A percentile compares a stretch with the other conserved stretches of the same genome.
phyloP scores from a whole-genome alignment of 2,113 vertebrate genomes.

The Recurvirostra avosetta region DNA sequence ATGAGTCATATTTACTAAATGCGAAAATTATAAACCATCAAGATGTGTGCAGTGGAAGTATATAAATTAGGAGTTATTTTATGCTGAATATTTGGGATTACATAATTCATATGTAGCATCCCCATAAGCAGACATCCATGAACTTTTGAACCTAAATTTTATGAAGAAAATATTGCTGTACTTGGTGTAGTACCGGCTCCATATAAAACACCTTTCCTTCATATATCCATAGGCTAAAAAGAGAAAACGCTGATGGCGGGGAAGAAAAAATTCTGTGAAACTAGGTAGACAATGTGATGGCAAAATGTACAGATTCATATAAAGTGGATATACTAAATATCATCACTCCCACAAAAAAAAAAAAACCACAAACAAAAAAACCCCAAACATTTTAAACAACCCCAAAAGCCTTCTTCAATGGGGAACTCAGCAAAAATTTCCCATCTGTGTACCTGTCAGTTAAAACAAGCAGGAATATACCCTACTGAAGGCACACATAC shows the following conservation, averaged over 20 bases:
- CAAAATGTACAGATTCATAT: background rate
- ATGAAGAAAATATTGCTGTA: background rate
- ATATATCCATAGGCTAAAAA: background rate
- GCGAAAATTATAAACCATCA: background rate
- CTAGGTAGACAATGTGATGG: background rate
- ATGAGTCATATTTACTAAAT: background rate
- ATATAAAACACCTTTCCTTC: background rate
- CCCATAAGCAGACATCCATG: background rate
- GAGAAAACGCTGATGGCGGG: background rate
- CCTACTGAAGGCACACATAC: background rate
- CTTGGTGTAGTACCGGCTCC: background rate
- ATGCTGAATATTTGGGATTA: background rate
- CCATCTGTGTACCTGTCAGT: background rate
- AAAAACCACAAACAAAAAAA: background rate
- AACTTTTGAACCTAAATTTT: background rate
- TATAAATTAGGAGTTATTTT: background rate
- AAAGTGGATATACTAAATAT: background rate
- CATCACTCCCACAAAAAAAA: background rate
- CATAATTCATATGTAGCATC: background rate
- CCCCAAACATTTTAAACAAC: background rate
- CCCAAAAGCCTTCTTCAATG: background rate
- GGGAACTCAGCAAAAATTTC: background rate
- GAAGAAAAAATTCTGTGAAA: background rate
- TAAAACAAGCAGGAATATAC: background rate
- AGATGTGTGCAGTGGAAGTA: background rate